Percentiles rank a stretch among this genome's conserved stretches.
Conservation (phyloP, 2,113 vertebrate genomes). For the Malaclemys terrapin region DNA sequence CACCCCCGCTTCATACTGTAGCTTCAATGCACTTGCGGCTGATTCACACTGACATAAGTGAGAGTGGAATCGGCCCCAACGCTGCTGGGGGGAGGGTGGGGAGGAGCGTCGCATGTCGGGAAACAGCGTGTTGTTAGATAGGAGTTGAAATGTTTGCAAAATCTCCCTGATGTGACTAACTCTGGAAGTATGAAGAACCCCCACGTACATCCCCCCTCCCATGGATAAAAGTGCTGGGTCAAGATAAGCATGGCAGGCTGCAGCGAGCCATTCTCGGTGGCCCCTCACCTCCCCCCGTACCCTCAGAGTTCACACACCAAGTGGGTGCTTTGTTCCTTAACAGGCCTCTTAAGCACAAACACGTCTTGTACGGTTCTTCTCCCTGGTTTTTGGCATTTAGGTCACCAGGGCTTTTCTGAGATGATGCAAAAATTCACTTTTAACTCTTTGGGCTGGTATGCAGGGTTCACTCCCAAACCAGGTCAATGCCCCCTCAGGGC, state of each 20-base stretch:
- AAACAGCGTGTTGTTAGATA: conserved; percentile 70
- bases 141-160: conserved; percentile 67
- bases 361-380: conserved; percentile 37
- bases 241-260: conserved; percentile 52
- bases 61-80: rapidly evolving
- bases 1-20: not conserved
- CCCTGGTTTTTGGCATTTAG: conserved; percentile 10
- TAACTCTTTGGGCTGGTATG: conserved; percentile 18
- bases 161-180: conserved; percentile 64
- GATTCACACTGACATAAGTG: not conserved
- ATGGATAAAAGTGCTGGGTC: not conserved
- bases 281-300: not conserved
- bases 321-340: conserved; percentile 27
- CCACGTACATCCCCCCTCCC: not conserved
- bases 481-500: conserved; percentile 2
- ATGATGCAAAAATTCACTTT: not conserved
- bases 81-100: not conserved
- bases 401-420: conserved; percentile 30
- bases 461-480: conserved; percentile 38
- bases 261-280: not conserved
- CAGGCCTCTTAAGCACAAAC: conserved; percentile 27
- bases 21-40: not conserved
- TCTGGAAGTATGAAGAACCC: not conserved
- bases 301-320: not conserved
- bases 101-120: conserved; percentile 56